These are phyloP conservation scores for Chaetogeoica ovagalla DNA, from an alignment of 2,888 invertebrate species.

Conservation along the genomic window DNA sequence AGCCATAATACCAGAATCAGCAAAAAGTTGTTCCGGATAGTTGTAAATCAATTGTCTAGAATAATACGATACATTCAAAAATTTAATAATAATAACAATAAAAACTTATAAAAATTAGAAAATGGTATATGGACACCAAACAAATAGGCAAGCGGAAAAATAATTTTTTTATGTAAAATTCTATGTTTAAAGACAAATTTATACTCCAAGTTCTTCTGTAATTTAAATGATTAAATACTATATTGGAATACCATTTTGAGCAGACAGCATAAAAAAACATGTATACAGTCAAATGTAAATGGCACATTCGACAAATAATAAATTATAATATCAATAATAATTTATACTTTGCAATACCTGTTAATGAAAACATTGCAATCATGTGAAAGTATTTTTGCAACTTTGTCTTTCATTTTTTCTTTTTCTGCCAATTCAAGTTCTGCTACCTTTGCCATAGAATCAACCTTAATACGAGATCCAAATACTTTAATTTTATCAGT, in stretches of 20 bases:
- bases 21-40: slow-evolving; percentile 98
- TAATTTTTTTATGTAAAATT: not conserved
- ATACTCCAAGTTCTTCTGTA: too few species aligned
- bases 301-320: too few species aligned
- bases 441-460: slow-evolving; percentile 93
- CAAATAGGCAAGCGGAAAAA: not conserved
- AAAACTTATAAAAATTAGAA: not conserved
- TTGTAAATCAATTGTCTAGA: slow-evolving; percentile 95
- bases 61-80: slow-evolving; percentile 45
- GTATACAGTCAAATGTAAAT: too few species aligned
- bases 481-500: slow-evolving; percentile 99
- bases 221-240: not conserved
- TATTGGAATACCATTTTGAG: too few species aligned
- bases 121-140: not conserved
- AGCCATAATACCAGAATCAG: slow-evolving; percentile 97
- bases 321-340: too few species aligned
- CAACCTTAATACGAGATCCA: slow-evolving; percentile 91
- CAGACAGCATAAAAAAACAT: too few species aligned
- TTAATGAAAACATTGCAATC: slow-evolving; percentile 54
- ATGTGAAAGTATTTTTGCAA: slow-evolving; percentile 61
- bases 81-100: not conserved
- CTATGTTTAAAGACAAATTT: too few species aligned
- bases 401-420: slow-evolving; percentile 99
- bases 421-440: slow-evolving; percentile 97
- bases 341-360: slow-evolving; percentile 40